Percentiles rank a stretch among this genome's conserved stretches.
phyloP scores from a whole-genome alignment of 2,888 invertebrate species.

The Seira sanloemensis region DNA sequence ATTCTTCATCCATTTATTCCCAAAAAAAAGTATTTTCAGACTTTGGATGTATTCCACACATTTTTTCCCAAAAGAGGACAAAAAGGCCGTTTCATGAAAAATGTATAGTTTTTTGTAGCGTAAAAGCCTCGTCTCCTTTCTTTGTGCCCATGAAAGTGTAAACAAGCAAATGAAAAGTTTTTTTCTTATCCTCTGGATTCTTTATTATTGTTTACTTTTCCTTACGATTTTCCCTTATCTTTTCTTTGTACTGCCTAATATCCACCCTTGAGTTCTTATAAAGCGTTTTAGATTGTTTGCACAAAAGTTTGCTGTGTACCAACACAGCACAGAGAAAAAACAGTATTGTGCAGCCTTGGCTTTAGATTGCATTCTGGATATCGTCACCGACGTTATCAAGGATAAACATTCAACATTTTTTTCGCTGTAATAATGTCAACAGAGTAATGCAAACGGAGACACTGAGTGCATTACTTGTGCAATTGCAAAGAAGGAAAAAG shows the following conservation, averaged over 20 bases:
- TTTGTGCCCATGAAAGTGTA: conserved; percentile 32
- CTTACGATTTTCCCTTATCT: conserved; percentile 15
- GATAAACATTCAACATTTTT: no score
- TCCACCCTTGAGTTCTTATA: not conserved
- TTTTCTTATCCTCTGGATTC: conserved; percentile 40
- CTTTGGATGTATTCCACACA: not conserved
- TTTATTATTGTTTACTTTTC: conserved; percentile 58
- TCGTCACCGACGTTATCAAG: no score
- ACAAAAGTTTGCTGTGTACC: not conserved
- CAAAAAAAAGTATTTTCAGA: not conserved
- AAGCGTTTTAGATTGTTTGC: not conserved
- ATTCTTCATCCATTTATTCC: no score
- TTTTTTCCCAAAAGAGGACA: not conserved
- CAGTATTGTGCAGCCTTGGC: no score
- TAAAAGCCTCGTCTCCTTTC: conserved; percentile 28
- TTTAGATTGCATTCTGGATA: no score
- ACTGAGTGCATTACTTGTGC: no score
- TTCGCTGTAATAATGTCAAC: no score
- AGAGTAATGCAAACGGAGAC: no score
- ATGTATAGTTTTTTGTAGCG: no score
- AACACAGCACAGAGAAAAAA: not conserved
- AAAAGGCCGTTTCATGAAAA: conserved; percentile 8
- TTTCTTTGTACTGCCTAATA: not conserved
- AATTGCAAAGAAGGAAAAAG: no score
- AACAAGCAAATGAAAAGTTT: conserved; percentile 62